Percentiles rank a stretch among this genome's conserved stretches.
These are phyloP conservation scores for Yponomeuta evonymella DNA, from an alignment of 2,888 invertebrate species.

Conservation along the genomic window DNA sequence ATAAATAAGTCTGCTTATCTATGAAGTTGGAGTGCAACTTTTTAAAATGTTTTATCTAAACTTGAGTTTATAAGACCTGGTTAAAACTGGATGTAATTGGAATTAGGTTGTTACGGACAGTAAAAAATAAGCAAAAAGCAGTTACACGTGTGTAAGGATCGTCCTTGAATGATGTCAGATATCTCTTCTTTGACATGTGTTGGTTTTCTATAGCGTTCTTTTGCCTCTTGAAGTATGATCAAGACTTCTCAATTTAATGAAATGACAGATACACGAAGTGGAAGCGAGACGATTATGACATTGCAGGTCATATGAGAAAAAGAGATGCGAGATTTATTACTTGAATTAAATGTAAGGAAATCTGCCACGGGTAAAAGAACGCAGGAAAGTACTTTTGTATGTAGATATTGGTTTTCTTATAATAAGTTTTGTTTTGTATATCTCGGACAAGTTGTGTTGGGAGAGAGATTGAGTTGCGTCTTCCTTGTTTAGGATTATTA, in stretches of 20 bases:
- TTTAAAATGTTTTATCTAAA: too few relatives aligned
- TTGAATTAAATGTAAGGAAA: too few relatives aligned
- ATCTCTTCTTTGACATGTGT: neutral
- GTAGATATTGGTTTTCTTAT: neutral
- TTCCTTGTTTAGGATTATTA: neutral
- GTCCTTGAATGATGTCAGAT: constrained; percentile 9
- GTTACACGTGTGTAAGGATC: neutral
- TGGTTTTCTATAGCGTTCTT: neutral
- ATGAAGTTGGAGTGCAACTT: too few relatives aligned
- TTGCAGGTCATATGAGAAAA: too few relatives aligned
- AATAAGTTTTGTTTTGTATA: constrained; percentile 6
- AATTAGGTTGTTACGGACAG: neutral
- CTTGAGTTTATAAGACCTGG: too few relatives aligned
- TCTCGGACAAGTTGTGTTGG: neutral
- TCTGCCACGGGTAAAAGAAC: neutral
- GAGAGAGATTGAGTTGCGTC: neutral
- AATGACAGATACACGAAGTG: too few relatives aligned
- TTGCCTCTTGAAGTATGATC: too few relatives aligned
- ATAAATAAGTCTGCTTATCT: too few relatives aligned
- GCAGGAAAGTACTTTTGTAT: neutral
- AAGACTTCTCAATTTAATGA: too few relatives aligned
- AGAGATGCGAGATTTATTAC: too few relatives aligned
- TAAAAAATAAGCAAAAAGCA: neutral
- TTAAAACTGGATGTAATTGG: too few relatives aligned
- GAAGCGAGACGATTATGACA: too few relatives aligned